Evolutionary conservation across 2,113 vertebrate species (phyloP).

Genomic region (Porphyrio hochstetteri): DNA sequence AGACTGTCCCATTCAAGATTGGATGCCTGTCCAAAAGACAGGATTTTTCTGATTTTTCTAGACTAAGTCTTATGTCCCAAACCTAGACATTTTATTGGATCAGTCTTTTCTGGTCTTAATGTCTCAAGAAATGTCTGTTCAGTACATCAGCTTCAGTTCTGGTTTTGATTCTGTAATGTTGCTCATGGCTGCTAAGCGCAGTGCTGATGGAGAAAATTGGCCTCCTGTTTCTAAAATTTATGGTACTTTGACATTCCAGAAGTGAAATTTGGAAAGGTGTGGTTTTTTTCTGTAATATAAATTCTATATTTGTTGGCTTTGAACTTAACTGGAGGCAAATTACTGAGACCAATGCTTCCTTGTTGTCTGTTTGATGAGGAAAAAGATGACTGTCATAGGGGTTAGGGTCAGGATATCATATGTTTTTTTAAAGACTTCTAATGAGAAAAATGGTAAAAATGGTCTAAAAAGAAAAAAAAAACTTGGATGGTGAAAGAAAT

Average conservation of each 20-base stretch:
- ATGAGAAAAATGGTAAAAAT: background rate
- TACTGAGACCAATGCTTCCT: background rate
- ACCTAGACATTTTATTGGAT: background rate
- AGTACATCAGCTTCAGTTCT: background rate
- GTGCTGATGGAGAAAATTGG: constrained; percentile 10
- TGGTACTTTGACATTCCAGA: background rate
- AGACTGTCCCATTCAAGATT: background rate
- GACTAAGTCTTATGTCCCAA: background rate
- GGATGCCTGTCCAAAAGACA: background rate
- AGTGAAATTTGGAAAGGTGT: background rate
- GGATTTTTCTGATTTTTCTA: background rate
- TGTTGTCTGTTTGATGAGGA: background rate
- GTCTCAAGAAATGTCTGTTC: background rate
- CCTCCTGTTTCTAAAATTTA: background rate
- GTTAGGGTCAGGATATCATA: background rate
- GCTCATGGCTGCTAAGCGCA: background rate
- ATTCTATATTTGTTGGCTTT: constrained; percentile 28
- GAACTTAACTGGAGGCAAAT: background rate
- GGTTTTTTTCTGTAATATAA: background rate
- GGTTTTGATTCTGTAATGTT: constrained; percentile 7
- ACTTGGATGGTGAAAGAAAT: background rate
- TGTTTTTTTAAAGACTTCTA: background rate
- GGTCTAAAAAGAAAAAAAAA: background rate
- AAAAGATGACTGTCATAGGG: background rate
- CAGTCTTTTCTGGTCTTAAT: background rate